These are phyloP conservation scores for Mungos mungo DNA, from an alignment of 2,113 vertebrate genomes.

Conservation along the genomic window DNA sequence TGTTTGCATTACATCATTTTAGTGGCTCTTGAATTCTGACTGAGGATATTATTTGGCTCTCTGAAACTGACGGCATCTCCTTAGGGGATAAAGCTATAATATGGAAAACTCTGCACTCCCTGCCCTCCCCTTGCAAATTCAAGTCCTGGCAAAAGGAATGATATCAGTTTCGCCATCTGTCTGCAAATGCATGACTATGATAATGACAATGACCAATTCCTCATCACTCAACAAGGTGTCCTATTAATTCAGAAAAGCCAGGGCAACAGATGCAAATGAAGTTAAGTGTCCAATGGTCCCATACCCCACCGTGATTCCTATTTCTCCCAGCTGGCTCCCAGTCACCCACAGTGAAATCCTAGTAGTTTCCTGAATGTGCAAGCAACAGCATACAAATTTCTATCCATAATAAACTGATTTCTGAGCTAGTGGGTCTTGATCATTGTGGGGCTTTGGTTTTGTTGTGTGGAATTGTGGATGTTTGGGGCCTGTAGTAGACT, in stretches of 20 bases:
- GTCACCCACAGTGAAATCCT: not conserved
- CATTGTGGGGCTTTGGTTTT: not conserved
- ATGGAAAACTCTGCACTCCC: not conserved
- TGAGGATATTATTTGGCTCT: slow-evolving; percentile 36
- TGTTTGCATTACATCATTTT: slow-evolving; percentile 54
- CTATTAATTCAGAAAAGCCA: not conserved
- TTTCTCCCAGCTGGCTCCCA: not conserved
- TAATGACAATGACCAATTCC: not conserved
- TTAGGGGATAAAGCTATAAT: not conserved
- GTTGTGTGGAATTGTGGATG: not conserved
- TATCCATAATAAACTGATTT: not conserved
- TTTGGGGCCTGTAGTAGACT: not conserved
- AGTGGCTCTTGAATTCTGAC: slow-evolving; percentile 52
- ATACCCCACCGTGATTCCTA: not conserved
- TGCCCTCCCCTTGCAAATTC: slow-evolving; percentile 26
- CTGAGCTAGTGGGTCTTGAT: not conserved
- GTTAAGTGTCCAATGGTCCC: not conserved
- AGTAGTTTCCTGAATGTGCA: not conserved
- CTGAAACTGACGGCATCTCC: not conserved
- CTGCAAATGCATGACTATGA: not conserved
- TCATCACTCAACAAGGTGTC: not conserved
- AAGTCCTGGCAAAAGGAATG: slow-evolving; percentile 29
- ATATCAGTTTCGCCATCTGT: not conserved
- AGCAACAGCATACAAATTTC: not conserved
- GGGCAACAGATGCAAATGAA: not conserved